Conservation (phyloP, 2,113 vertebrate species). For the Litocranius walleri region DNA sequence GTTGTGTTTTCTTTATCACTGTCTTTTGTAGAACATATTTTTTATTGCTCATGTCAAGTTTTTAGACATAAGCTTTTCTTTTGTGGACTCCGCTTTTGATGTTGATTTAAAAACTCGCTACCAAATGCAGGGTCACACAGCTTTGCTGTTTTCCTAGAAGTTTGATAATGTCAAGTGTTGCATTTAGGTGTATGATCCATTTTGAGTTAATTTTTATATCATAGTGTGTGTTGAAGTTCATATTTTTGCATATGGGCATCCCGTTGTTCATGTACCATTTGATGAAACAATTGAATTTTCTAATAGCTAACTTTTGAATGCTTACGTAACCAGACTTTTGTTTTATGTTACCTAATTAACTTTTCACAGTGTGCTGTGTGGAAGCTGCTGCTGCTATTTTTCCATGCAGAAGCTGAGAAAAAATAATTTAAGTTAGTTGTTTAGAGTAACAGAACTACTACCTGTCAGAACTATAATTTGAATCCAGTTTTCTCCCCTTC, state of each 20-base stretch:
- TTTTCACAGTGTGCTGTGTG: neutral
- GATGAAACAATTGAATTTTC: neutral
- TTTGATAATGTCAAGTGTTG: neutral
- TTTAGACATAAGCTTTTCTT: neutral
- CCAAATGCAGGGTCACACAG: neutral
- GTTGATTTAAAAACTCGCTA: neutral
- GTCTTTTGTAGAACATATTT: neutral
- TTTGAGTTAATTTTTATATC: constrained; percentile 31
- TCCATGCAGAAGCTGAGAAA: neutral
- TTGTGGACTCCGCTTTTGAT: neutral
- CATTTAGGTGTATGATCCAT: neutral
- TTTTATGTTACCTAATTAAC: neutral
- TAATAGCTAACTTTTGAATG: neutral
- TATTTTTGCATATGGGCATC: neutral
- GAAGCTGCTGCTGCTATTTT: neutral
- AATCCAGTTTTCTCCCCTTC: neutral
- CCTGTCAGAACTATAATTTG: neutral
- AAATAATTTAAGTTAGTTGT: neutral
- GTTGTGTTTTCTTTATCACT: neutral
- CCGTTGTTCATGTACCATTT: neutral
- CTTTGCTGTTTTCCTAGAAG: neutral
- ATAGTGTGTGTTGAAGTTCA: neutral
- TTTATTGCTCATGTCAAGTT: neutral
- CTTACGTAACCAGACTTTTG: neutral
- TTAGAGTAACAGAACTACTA: neutral